A percentile compares a stretch with the other conserved stretches of the same genome.
These are phyloP conservation scores for Cephalopachus bancanus DNA, from an alignment of 2,797 vertebrate species.

Conservation along the genomic window DNA sequence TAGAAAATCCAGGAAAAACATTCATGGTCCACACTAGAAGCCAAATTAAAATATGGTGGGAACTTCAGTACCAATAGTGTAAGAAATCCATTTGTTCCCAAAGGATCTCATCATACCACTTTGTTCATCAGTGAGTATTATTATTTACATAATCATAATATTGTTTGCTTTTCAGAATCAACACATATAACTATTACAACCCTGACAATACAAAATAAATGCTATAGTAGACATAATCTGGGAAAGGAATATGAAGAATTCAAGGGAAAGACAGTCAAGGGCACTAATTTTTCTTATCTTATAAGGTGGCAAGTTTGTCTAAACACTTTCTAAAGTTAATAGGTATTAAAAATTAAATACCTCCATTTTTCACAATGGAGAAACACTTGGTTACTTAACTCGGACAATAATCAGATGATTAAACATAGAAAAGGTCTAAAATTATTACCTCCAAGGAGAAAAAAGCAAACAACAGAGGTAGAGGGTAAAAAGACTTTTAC, in stretches of 20 bases:
- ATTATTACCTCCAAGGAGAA: background rate
- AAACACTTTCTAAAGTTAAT: conserved; percentile 45
- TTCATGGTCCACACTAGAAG: background rate
- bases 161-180: conserved; percentile 9
- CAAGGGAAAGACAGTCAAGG: background rate
- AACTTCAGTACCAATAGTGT: background rate
- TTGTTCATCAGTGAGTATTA: background rate
- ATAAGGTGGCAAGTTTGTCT: conserved; percentile 12
- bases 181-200: conserved; percentile 10
- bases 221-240: background rate
- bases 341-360: conserved; percentile 25
- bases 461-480: conserved; percentile 13
- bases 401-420: conserved; percentile 11
- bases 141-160: background rate
- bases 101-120: background rate
- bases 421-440: conserved; percentile 51
- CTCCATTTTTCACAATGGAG: conserved; percentile 20
- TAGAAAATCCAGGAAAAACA: conserved; percentile 24
- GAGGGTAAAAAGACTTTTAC: background rate
- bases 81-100: background rate
- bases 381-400: background rate
- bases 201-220: conserved; percentile 32
- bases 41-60: background rate
- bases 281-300: background rate
- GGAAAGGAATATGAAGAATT: background rate